Evolutionary conservation across 2,113 vertebrate genomes (phyloP).

Genomic region (Hylia prasina): DNA sequence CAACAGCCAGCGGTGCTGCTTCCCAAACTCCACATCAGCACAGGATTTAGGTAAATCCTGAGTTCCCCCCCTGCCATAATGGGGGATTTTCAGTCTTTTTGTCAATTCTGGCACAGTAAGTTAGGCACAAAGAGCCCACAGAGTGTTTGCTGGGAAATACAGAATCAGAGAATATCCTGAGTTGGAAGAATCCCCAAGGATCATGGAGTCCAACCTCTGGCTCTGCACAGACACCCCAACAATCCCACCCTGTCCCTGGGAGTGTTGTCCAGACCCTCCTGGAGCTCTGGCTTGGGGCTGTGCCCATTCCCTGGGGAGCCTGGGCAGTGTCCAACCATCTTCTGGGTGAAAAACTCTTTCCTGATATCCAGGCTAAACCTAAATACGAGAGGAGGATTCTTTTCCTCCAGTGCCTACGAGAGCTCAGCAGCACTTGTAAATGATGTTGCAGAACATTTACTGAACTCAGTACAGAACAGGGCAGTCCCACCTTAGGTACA

Average conservation of each 20-base stretch:
- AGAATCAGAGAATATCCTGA: not conserved
- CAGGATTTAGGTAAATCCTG: not conserved
- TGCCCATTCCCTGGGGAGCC: not conserved
- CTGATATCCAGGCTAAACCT: not conserved
- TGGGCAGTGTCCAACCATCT: fast-evolving
- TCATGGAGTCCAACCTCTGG: not conserved
- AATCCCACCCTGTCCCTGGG: not conserved
- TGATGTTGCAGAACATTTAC: not conserved
- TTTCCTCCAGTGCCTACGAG: not conserved
- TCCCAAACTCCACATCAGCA: fast-evolving
- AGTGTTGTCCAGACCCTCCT: fast-evolving
- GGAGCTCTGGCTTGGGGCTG: not conserved
- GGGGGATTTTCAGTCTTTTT: not conserved
- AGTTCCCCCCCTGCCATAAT: not conserved
- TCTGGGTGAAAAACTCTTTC: not conserved
- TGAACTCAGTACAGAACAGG: not conserved
- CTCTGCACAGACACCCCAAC: not conserved
- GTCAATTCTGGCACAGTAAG: not conserved
- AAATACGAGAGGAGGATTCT: not conserved
- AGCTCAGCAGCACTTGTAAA: not conserved
- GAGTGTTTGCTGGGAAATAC: not conserved
- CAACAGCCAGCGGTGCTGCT: not conserved
- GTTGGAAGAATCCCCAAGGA: not conserved
- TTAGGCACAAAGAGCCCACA: not conserved
- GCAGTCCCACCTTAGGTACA: not conserved